Percentiles rank a stretch among this genome's conserved stretches.
These are phyloP conservation scores for Zaprionus gabonicus DNA, from an alignment of 1,140 invertebrate genomes.

Conservation along the genomic window DNA sequence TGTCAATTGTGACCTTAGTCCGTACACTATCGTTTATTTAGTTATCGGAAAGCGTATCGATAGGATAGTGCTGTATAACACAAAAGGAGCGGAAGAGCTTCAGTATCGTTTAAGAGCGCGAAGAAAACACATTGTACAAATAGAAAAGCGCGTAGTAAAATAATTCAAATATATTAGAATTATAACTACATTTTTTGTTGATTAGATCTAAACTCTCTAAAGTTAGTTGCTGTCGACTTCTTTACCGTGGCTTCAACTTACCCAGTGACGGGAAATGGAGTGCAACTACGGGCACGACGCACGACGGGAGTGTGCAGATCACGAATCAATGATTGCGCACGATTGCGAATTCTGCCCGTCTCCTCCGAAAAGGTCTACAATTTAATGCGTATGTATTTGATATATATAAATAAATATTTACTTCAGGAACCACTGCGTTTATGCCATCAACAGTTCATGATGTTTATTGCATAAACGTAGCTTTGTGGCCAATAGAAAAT, in stretches of 20 bases:
- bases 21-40: too few relatives aligned
- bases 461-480: background rate
- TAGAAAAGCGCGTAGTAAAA: too few relatives aligned
- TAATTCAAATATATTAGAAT: too few relatives aligned
- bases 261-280: slow-evolving; percentile 84
- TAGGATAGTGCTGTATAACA: too few relatives aligned
- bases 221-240: background rate
- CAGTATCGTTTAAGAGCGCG: too few relatives aligned
- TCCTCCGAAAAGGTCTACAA: slow-evolving; percentile 91
- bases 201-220: background rate
- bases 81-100: too few relatives aligned
- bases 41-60: too few relatives aligned
- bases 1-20: too few relatives aligned
- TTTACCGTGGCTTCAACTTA: slow-evolving; percentile 48
- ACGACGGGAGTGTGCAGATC: slow-evolving; percentile 90
- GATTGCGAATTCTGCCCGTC: slow-evolving; percentile 90
- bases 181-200: too few relatives aligned
- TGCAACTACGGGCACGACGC: slow-evolving; percentile 87
- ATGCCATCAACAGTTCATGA: slow-evolving; percentile 6
- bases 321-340: slow-evolving; percentile 89
- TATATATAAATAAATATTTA: slow-evolving; percentile 1
- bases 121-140: too few relatives aligned
- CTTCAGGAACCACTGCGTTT: background rate
- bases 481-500: background rate
- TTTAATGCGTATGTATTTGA: slow-evolving; percentile 5